These are phyloP conservation scores for Pelvicachromis taeniatus DNA, from an alignment of 2,113 vertebrate species.

Conservation along the genomic window DNA sequence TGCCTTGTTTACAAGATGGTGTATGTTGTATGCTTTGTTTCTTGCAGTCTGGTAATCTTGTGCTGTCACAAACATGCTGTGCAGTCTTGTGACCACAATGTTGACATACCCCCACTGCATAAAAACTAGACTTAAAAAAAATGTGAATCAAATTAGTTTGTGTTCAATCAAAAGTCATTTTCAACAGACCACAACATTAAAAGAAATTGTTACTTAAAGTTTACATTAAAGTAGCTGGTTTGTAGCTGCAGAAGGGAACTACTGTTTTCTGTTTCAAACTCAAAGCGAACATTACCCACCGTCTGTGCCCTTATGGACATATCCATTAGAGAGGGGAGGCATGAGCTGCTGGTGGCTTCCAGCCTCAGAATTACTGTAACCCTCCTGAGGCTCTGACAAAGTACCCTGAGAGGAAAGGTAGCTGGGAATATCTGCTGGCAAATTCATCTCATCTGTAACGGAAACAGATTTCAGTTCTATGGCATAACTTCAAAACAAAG, in stretches of 20 bases:
- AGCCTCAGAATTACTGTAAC: constrained; percentile 92
- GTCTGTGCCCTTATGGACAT: constrained; percentile 84
- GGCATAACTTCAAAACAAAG: background rate
- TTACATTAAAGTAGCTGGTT: background rate
- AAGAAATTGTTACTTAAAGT: background rate
- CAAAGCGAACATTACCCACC: constrained; percentile 61
- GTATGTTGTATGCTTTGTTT: background rate
- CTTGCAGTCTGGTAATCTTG: background rate
- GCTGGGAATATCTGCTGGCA: constrained; percentile 95
- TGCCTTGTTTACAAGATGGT: background rate
- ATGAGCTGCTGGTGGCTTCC: constrained; percentile 97
- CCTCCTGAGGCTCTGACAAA: constrained; percentile 92
- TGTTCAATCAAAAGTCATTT: background rate
- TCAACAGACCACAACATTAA: background rate
- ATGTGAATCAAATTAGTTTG: background rate
- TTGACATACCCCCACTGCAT: background rate
- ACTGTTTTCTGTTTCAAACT: background rate
- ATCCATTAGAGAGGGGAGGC: constrained; percentile 83
- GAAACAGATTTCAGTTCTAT: background rate
- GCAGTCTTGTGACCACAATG: background rate
- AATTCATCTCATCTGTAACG: constrained; percentile 89
- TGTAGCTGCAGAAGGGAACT: background rate
- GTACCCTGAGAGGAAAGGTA: constrained; percentile 97
- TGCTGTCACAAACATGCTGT: background rate
- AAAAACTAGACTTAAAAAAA: background rate